These are phyloP conservation scores for Scaptomyza cyrtandrae DNA, from an alignment of 2,888 invertebrate genomes.

Conservation along the genomic window DNA sequence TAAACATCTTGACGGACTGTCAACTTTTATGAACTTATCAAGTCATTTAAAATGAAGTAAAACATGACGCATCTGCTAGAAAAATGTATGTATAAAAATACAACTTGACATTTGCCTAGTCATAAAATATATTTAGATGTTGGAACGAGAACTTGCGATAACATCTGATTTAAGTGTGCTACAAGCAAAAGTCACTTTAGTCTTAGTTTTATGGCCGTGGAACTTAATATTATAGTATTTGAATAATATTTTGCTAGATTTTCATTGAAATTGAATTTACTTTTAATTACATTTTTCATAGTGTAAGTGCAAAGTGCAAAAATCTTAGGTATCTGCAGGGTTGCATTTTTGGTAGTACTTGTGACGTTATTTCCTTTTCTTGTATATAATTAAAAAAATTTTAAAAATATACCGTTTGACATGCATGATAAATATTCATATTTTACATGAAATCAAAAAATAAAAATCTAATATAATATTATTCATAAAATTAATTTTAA, in stretches of 20 bases:
- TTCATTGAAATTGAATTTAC: background rate
- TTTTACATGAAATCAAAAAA: background rate
- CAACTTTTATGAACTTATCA: conserved; percentile 24
- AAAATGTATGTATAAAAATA: background rate
- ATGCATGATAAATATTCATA: conserved; percentile 24
- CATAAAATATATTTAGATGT: conserved; percentile 1
- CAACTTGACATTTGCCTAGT: conserved; percentile 22
- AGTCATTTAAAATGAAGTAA: conserved; percentile 6
- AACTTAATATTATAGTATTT: background rate
- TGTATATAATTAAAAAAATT: too few species aligned
- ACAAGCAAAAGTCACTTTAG: conserved; percentile 14
- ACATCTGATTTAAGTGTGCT: conserved; percentile 14
- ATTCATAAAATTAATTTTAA: conserved; percentile 30
- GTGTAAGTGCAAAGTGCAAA: too few species aligned
- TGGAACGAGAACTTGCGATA: conserved; percentile 5
- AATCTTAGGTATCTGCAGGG: background rate
- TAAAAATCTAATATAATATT: background rate
- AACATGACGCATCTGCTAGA: conserved; percentile 40
- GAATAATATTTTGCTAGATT: background rate
- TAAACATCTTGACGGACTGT: conserved; percentile 9
- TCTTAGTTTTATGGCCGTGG: background rate
- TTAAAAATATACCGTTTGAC: background rate
- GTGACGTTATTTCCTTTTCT: background rate
- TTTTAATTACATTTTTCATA: too few species aligned
- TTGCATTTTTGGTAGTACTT: background rate